Conservation (phyloP, 37 sponge, comb jelly and placozoan species). For the Axinella damicornis region DNA sequence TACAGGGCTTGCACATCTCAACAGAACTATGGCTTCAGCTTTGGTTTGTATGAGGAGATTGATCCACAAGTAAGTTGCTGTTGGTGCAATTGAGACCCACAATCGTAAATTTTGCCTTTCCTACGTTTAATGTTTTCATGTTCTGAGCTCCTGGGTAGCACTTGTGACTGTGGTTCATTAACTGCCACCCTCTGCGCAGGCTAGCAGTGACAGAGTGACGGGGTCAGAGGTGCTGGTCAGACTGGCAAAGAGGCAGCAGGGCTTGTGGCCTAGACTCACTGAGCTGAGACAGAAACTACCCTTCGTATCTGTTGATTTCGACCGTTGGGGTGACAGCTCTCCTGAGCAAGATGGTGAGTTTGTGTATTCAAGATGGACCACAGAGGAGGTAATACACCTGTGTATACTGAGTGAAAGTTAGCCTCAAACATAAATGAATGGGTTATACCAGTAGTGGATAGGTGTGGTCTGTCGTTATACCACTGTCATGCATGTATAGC, state of each 20-base stretch:
- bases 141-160: not conserved
- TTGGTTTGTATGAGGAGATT: slow-evolving; percentile 8
- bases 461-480: too few relatives aligned
- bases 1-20: too few relatives aligned
- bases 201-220: not conserved
- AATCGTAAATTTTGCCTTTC: too few relatives aligned
- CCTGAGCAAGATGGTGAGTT: too few relatives aligned
- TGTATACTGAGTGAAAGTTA: too few relatives aligned
- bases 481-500: too few relatives aligned
- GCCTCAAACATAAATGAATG: too few relatives aligned
- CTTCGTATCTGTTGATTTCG: slow-evolving; percentile 9
- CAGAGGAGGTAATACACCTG: too few relatives aligned
- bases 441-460: too few relatives aligned
- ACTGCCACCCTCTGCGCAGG: not conserved
- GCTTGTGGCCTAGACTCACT: slow-evolving; percentile 24
- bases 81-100: too few relatives aligned
- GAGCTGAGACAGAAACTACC: not conserved
- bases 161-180: not conserved
- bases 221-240: slow-evolving; percentile 24
- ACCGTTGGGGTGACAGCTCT: slow-evolving; percentile 20
- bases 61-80: not conserved
- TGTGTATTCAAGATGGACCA: too few relatives aligned
- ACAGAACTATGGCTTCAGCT: slow-evolving; percentile 3
- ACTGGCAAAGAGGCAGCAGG: not conserved
- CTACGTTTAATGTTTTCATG: not conserved